phyloP scores from a whole-genome alignment of 2,113 vertebrate genomes.

The Erinaceus europaeus region DNA sequence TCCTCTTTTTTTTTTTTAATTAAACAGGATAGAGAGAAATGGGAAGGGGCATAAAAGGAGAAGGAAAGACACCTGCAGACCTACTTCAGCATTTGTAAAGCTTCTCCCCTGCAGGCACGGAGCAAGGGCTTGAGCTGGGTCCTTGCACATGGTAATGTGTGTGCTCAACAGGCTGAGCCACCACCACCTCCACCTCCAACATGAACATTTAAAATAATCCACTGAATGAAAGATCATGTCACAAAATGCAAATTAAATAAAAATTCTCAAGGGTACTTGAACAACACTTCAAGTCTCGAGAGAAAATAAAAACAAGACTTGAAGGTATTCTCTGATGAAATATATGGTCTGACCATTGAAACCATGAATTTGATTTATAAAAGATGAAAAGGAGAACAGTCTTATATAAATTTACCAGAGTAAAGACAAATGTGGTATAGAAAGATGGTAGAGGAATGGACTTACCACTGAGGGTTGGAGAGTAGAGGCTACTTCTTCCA shows the following conservation, averaged over 20 bases:
- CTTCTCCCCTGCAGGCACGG: too few relatives aligned
- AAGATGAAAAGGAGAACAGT: not conserved
- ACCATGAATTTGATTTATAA: not conserved
- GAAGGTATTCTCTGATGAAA: not conserved
- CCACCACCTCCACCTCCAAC: too few relatives aligned
- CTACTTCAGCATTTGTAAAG: too few relatives aligned
- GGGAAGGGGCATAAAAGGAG: too few relatives aligned
- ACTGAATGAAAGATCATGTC: not conserved
- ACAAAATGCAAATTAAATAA: not conserved
- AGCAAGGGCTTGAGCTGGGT: too few relatives aligned
- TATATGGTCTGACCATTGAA: conserved; percentile 5
- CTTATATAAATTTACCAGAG: not conserved
- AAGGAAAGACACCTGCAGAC: too few relatives aligned
- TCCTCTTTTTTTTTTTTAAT: too few relatives aligned
- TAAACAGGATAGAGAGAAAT: too few relatives aligned
- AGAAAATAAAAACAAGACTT: not conserved
- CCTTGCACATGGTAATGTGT: too few relatives aligned
- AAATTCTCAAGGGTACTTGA: not conserved
- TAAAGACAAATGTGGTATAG: not conserved
- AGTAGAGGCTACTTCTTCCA: not conserved
- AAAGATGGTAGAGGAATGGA: not conserved
- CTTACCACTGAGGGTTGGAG: not conserved
- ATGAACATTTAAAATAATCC: not conserved
- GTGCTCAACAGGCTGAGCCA: too few relatives aligned
- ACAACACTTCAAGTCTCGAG: not conserved